A percentile compares a stretch with the other conserved stretches of the same genome.
These are phyloP conservation scores for Pelobates cultripes DNA, from an alignment of 2,797 vertebrate species.

Conservation along the genomic window DNA sequence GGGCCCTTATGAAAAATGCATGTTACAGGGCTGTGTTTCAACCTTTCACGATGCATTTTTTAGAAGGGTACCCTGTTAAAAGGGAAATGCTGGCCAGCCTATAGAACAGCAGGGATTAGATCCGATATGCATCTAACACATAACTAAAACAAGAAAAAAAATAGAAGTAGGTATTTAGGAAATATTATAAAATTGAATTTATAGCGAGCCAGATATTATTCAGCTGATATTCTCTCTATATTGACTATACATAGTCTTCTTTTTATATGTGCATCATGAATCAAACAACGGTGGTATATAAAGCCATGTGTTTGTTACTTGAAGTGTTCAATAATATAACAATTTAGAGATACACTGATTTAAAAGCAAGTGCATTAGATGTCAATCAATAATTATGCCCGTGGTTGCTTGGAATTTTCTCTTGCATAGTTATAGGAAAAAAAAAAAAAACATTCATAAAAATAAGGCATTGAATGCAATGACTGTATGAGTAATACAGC, in stretches of 20 bases:
- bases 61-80: too few relatives aligned
- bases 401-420: conserved; percentile 38
- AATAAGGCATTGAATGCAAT: conserved; percentile 1
- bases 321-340: conserved; percentile 40
- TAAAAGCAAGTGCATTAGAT: conserved; percentile 40
- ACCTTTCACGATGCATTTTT: too few relatives aligned
- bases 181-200: not conserved
- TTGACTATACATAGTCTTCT: not conserved
- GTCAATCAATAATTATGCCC: conserved; percentile 44
- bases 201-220: not conserved
- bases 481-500: not conserved
- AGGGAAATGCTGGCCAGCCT: not conserved
- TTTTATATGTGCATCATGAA: not conserved
- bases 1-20: not conserved
- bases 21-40: not conserved
- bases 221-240: not conserved
- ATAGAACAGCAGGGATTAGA: not conserved
- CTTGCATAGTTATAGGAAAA: conserved; percentile 8
- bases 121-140: too few relatives aligned
- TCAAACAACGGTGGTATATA: not conserved
- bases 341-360: conserved; percentile 40
- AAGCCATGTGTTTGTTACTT: conserved; percentile 9
- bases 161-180: not conserved
- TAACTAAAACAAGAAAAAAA: too few relatives aligned
- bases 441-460: conserved; percentile 4